phyloP scores from a whole-genome alignment of 2,113 vertebrate genomes.

The Ceratotherium simum region DNA sequence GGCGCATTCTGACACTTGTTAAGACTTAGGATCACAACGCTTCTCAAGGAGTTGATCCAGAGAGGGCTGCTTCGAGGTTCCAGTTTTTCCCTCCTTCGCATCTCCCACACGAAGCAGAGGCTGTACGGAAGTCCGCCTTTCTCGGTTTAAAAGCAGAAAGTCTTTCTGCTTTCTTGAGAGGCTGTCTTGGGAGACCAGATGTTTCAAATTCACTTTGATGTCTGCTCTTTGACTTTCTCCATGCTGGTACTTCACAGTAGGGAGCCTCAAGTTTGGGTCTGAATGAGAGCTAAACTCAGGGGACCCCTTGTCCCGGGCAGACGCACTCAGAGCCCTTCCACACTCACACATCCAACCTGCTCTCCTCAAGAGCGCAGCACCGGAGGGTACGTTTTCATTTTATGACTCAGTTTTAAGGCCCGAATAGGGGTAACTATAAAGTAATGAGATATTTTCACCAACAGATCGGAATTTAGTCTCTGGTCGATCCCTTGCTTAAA shows the following conservation, averaged over 20 bases:
- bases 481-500: neutral
- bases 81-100: neutral
- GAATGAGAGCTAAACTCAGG: neutral
- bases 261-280: neutral
- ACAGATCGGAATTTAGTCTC: neutral
- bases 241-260: neutral
- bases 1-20: neutral
- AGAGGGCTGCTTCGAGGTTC: neutral
- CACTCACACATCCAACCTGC: neutral
- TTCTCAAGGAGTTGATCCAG: neutral
- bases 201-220: neutral
- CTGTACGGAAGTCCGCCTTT: neutral
- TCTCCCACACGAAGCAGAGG: neutral
- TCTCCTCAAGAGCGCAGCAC: neutral
- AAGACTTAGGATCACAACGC: neutral
- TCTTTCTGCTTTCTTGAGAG: neutral
- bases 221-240: neutral
- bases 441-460: neutral
- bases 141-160: neutral
- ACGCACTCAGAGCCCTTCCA: neutral
- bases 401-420: neutral
- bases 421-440: neutral
- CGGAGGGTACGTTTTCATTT: neutral
- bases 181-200: neutral
- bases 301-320: neutral